Conservation (phyloP, 2,113 vertebrate genomes). For the Balaenoptera acutorostrata region DNA sequence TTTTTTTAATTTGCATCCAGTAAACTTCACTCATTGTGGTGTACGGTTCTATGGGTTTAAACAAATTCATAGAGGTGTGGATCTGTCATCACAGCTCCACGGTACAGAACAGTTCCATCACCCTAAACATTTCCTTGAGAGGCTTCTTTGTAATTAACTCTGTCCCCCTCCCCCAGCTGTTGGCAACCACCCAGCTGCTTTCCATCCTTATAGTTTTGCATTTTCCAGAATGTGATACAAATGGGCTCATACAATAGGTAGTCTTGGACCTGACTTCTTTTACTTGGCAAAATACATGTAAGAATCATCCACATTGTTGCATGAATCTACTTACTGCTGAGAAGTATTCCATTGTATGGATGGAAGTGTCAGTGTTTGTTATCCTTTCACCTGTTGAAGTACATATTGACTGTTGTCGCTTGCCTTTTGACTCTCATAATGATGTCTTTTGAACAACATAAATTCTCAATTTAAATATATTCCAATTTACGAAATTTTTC, state of each 20-base stretch:
- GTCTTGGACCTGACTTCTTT: neutral
- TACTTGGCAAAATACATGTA: neutral
- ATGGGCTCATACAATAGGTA: neutral
- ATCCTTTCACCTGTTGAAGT: neutral
- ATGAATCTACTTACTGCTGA: neutral
- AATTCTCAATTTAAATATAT: conserved; percentile 18
- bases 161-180: neutral
- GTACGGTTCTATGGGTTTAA: neutral
- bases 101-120: neutral
- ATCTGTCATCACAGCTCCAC: too few species aligned
- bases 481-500: neutral
- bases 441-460: neutral
- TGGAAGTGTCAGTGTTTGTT: neutral
- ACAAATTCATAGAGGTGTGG: neutral
- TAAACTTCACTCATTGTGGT: neutral
- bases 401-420: neutral
- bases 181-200: neutral
- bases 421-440: neutral
- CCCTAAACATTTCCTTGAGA: neutral
- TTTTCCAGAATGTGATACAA: neutral
- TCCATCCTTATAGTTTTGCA: neutral
- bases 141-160: neutral
- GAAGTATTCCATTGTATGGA: neutral
- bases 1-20: neutral
- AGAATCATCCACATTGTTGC: neutral